Percentiles rank a stretch among this genome's conserved stretches.
phyloP scores from a whole-genome alignment of 2,888 invertebrate genomes.

The Bellardia pandia region DNA sequence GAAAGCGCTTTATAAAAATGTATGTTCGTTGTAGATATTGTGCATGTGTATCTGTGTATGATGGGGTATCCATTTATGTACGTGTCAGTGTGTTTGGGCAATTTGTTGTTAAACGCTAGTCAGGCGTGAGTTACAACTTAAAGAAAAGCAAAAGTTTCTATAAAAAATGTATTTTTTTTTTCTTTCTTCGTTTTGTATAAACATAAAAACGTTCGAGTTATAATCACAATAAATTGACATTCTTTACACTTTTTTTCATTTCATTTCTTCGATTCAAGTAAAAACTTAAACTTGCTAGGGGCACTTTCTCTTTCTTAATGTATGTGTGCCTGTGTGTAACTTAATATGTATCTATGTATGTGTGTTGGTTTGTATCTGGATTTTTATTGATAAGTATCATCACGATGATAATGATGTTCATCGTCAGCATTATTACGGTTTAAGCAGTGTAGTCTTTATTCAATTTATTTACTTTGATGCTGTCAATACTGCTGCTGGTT shows the following conservation, averaged over 20 bases:
- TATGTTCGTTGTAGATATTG: constrained; percentile 1
- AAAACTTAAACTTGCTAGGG: constrained; percentile 78
- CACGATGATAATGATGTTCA: not conserved
- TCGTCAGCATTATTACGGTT: constrained; percentile 26
- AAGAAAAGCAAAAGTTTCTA: constrained; percentile 82
- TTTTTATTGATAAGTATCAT: constrained; percentile 40
- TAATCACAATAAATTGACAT: constrained; percentile 81
- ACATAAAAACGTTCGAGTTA: constrained; percentile 66
- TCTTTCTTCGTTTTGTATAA: constrained; percentile 44
- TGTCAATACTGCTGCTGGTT: constrained; percentile 2
- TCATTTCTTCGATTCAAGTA: constrained; percentile 48
- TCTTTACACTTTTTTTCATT: constrained; percentile 76
- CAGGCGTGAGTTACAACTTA: constrained; percentile 71
- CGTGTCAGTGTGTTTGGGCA: constrained; percentile 8
- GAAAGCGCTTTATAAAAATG: constrained; percentile 76
- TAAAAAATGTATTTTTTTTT: constrained; percentile 27
- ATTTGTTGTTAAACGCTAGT: constrained; percentile 33
- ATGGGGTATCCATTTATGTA: not conserved
- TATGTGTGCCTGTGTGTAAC: not conserved
- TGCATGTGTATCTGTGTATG: constrained; percentile 3
- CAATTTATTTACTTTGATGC: constrained; percentile 10
- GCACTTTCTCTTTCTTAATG: constrained; percentile 81
- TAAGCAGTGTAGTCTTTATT: constrained; percentile 22
- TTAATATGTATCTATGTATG: constrained; percentile 10
- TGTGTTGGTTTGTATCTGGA: not conserved